A percentile compares a stretch with the other conserved stretches of the same genome.
phyloP scores from a whole-genome alignment of 2,888 invertebrate genomes.

The Aphidius colemani region DNA sequence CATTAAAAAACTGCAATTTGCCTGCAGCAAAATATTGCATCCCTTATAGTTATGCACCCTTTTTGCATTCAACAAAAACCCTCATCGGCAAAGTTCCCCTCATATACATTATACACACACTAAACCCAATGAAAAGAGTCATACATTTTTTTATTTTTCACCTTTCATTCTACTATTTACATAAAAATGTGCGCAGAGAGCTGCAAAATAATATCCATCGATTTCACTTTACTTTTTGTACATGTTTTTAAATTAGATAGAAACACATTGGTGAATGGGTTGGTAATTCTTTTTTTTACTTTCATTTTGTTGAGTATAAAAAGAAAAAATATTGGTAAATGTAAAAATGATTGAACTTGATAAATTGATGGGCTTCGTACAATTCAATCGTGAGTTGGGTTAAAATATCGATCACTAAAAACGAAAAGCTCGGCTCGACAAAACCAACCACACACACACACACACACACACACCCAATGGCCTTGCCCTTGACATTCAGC shows the following conservation, averaged over 20 bases:
- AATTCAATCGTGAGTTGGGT: slow-evolving; percentile 14
- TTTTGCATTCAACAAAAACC: background rate
- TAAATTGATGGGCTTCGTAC: slow-evolving; percentile 13
- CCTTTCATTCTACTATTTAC: too few species aligned
- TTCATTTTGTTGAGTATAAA: background rate
- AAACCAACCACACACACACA: background rate
- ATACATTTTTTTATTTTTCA: background rate
- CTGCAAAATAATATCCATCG: background rate
- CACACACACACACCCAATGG: slow-evolving; percentile 19
- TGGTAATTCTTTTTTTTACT: background rate
- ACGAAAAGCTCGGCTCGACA: slow-evolving; percentile 10
- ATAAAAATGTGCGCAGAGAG: too few species aligned
- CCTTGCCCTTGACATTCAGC: slow-evolving; percentile 48
- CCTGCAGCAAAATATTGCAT: slow-evolving; percentile 14
- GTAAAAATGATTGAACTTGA: slow-evolving; percentile 13
- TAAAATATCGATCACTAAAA: slow-evolving; percentile 16
- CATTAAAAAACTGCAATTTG: slow-evolving; percentile 8
- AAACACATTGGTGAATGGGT: too few species aligned
- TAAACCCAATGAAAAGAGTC: background rate
- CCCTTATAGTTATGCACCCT: background rate
- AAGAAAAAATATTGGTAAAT: background rate
- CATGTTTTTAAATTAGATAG: background rate
- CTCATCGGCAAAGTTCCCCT: background rate
- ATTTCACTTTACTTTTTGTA: slow-evolving; percentile 4
- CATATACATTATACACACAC: slow-evolving; percentile 1